Conservation (phyloP, 1,140 invertebrate genomes). For the Drosophila gunungcola region DNA sequence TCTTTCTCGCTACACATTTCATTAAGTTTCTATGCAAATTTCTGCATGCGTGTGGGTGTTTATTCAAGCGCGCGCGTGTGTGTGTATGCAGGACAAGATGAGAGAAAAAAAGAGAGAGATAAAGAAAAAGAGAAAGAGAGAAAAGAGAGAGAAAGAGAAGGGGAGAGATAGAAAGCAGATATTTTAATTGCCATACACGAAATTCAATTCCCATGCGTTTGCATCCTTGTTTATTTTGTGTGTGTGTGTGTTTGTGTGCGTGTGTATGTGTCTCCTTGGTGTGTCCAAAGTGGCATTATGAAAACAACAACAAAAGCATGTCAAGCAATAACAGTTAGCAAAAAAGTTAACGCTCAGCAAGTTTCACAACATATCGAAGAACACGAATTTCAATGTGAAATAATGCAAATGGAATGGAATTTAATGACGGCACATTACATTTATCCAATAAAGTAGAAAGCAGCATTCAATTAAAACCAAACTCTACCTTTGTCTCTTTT, state of each 20-base stretch:
- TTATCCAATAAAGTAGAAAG: slow-evolving; percentile 17
- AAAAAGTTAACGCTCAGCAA: slow-evolving; percentile 52
- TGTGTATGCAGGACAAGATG: slow-evolving; percentile 14
- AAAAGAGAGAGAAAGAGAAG: slow-evolving; percentile 17
- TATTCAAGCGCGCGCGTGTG: slow-evolving; percentile 17
- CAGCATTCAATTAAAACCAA: slow-evolving; percentile 18
- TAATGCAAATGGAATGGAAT: background rate
- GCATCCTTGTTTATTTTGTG: slow-evolving; percentile 29
- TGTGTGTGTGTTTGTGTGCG: slow-evolving; percentile 1
- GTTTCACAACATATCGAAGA: slow-evolving; percentile 20
- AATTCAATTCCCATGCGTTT: slow-evolving; percentile 68
- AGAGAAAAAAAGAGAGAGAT: slow-evolving; percentile 28
- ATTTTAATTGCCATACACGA: slow-evolving; percentile 74
- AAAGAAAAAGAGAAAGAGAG: slow-evolving; percentile 32
- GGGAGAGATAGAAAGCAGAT: slow-evolving; percentile 62
- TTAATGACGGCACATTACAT: slow-evolving; percentile 21
- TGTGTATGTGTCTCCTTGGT: slow-evolving; percentile 18
- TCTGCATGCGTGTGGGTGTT: slow-evolving; percentile 36
- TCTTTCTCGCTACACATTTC: slow-evolving; percentile 55
- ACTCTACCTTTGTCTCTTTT: background rate
- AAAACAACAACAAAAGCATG: slow-evolving; percentile 57
- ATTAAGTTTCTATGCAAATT: slow-evolving; percentile 67
- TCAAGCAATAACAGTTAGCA: slow-evolving; percentile 60
- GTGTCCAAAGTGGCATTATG: slow-evolving; percentile 47
- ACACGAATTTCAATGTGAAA: slow-evolving; percentile 2